phyloP scores from a whole-genome alignment of 2,888 invertebrate genomes.

The Megalurothrips usitatus region DNA sequence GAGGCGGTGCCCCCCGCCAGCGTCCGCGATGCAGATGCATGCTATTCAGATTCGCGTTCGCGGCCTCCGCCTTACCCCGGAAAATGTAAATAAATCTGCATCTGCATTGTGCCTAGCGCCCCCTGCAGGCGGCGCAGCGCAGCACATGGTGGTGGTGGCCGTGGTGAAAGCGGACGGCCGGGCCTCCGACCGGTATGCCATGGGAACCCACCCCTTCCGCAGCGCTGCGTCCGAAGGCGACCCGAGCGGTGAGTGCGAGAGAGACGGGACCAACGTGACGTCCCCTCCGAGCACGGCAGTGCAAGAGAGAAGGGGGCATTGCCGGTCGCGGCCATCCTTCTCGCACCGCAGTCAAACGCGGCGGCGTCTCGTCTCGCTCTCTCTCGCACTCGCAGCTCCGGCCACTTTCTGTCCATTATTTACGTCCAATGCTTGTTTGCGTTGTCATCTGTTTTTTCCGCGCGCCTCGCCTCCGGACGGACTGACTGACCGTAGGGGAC shows the following conservation, averaged over 20 bases:
- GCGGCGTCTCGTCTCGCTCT: too few relatives aligned
- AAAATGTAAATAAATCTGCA: not conserved
- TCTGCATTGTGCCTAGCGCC: not conserved
- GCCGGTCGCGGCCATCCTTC: too few relatives aligned
- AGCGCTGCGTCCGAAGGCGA: not conserved
- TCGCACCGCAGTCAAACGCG: too few relatives aligned
- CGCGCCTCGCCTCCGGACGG: not conserved
- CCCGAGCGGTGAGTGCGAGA: not conserved
- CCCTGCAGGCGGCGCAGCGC: not conserved
- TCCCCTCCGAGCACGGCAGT: not conserved
- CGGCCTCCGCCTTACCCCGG: not conserved
- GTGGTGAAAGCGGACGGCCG: not conserved
- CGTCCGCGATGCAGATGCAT: too few relatives aligned
- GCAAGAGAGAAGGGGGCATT: not conserved
- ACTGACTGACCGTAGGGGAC: not conserved
- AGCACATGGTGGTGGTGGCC: not conserved
- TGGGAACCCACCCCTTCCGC: not conserved
- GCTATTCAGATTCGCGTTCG: not conserved
- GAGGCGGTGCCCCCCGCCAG: too few relatives aligned
- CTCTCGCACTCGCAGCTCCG: not conserved
- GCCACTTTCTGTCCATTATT: constrained; percentile 24
- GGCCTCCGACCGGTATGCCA: not conserved
- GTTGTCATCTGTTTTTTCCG: constrained; percentile 23
- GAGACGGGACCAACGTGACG: too few relatives aligned
- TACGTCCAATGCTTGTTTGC: constrained; percentile 24